Evolutionary conservation across 37 sponge, comb jelly and placozoan genomes (phyloP), one percentile per base, ranked within the genome.

Genomic region (Mnemiopsis leidyi): DNA sequence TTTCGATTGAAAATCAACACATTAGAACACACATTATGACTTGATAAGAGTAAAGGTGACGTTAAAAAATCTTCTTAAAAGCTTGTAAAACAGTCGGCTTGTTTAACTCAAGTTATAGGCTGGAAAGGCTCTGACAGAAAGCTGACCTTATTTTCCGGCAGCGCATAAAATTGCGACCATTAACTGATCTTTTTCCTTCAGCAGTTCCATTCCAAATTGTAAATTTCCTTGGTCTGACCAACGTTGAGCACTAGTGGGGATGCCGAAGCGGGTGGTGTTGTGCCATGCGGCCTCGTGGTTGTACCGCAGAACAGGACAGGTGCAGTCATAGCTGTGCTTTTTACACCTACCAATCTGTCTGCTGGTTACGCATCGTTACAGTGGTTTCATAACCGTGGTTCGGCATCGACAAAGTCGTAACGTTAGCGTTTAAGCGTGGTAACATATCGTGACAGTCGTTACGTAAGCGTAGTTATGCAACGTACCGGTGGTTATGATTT

Each of bases 141-240:
- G 5, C 61, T 48, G 61, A 77, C 79, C 79, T 77, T 26, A 13
- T 37, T 85, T 85, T 28, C 90, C 90, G 0, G 24, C 24, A 33
- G 90, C 32, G 24, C 90, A 85, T 29, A 85, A 40, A 21, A 85
- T 38, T 9, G 90, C 90, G 29, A 85, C 90, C 61, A 85, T 40
- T 13, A 85, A n/a, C 35, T 85, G 90, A 21, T 85, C 90, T 37
- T 85, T 85, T 61, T 85, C 90, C 48, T 85, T 85, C 0, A 85
- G 90, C 29, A 85, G 28, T 18, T 40, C 28, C 40, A 38, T 85
- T 5, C 61, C 40, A 37, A 85, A 38, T 29, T 40, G 33, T 28
- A 40, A n/a, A 26, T 85, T 85, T 13, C 90, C 90, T 0, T 39
- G 48, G 26, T 85, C 90, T 2, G 61, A 18, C 90, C 90, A 85